Conservation (phyloP, 2,113 vertebrate genomes). For the Dicerorhinus sumatrensis region DNA sequence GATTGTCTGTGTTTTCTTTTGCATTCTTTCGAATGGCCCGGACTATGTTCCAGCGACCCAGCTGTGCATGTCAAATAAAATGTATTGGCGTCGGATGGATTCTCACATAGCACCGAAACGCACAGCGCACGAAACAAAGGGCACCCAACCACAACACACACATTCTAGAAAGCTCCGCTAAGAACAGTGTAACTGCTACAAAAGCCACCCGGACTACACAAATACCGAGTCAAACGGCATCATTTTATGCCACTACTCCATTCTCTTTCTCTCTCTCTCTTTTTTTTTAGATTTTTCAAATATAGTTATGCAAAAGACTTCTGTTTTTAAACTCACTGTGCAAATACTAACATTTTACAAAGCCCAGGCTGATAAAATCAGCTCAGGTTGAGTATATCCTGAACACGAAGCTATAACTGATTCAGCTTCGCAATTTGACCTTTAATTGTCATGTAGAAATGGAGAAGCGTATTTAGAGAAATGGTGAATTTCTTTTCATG, state of each 20-base stretch:
- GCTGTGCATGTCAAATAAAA: slow-evolving; percentile 80
- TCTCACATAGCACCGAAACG: slow-evolving; percentile 29
- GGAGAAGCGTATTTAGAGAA: neutral
- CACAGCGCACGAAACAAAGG: neutral
- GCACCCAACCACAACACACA: neutral
- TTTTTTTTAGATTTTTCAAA: slow-evolving; percentile 35
- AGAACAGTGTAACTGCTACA: neutral
- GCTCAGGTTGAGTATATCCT: slow-evolving; percentile 66
- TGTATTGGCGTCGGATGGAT: slow-evolving; percentile 64
- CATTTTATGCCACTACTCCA: slow-evolving; percentile 4
- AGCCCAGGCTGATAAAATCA: slow-evolving; percentile 87
- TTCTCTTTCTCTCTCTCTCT: neutral
- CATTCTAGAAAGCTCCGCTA: neutral
- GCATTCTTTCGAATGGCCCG: slow-evolving; percentile 66
- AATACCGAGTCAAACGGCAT: neutral
- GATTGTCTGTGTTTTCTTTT: slow-evolving; percentile 70
- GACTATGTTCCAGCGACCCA: slow-evolving; percentile 61
- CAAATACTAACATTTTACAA: slow-evolving; percentile 75
- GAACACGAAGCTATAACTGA: slow-evolving; percentile 68
- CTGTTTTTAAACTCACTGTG: slow-evolving; percentile 70
- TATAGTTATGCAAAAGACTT: slow-evolving; percentile 68
- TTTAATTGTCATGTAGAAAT: slow-evolving; percentile 73
- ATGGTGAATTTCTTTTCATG: neutral
- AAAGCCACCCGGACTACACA: accelerated
- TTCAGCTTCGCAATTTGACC: slow-evolving; percentile 83